Evolutionary conservation across 2,113 vertebrate species (phyloP), one percentile per base, ranked within the genome.

Genomic region (Odontophorus gujanensis): DNA sequence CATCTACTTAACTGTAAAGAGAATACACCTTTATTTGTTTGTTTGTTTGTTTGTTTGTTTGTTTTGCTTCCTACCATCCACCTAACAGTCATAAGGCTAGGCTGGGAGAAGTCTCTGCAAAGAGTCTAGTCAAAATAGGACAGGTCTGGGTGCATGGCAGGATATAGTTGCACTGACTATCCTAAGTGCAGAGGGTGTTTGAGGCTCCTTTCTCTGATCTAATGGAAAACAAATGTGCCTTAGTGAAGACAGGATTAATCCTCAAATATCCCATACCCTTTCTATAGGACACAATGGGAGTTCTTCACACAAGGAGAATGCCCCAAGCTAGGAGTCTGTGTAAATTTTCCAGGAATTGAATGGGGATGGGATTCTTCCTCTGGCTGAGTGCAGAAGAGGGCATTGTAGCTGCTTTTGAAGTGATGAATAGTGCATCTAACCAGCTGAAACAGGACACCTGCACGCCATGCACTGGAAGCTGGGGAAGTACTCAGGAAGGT

Each of bases 381-480:
- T 87, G 62, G 11, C 45, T 82, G 89, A 85, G 65, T 59, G 74
- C 47, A 94, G 92, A 96, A 82, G 74, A 89, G 34, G 73, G 51
- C 53, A 82, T 95, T 94, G 85, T 92, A 74, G 71, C 43, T 86
- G 81, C 77, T 93, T 96, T 89, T 96, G 78, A 85, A 77, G 79
- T 20, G 50, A 75, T 94, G 81, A 96, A 96, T 88, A 48, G 78
- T 62, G 32, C 73, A 62, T 88, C 66, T 73, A 79, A 77, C 87
- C 96, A 97, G 84, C 93, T 97, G 90, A 66, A 96, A 81, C 92
- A 84, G 51, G 81, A 92, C 93, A 96, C 94, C 96, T 93, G 90
- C 62, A 38, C 68, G 43, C 62, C 90, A 71, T 74, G 73, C 11
- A 0, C 55, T 53, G 30, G 9, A 26, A 93, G 48, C 69, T 2